Percentiles rank a stretch among this genome's conserved stretches.
Conservation (phyloP, 2,888 invertebrate genomes). For the Metacarcinus magister region DNA sequence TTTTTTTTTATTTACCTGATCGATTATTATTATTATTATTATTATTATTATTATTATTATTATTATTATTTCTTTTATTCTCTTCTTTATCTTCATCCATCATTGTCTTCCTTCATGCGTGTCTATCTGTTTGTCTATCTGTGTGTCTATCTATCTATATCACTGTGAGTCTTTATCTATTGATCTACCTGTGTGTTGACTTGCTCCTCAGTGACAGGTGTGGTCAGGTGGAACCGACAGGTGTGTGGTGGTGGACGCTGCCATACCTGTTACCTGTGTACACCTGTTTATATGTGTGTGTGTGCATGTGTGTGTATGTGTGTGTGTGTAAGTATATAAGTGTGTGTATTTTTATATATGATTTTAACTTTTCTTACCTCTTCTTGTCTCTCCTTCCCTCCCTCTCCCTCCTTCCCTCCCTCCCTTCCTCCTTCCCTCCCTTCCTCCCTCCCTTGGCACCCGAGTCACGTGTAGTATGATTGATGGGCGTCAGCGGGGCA, state of each 20-base stretch:
- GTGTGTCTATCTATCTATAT: background rate
- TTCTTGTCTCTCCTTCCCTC: background rate
- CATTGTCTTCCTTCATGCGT: background rate
- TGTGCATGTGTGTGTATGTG: background rate
- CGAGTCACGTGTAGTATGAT: conserved; percentile 34
- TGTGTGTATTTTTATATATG: background rate
- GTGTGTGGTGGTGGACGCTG: background rate
- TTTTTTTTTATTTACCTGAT: too few species aligned
- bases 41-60: background rate
- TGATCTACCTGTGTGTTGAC: background rate
- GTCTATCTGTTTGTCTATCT: background rate
- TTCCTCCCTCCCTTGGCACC: conserved; percentile 7
- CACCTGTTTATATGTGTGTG: background rate
- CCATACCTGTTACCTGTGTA: background rate
- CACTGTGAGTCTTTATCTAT: background rate
- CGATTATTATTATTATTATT: background rate
- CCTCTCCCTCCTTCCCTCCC: background rate
- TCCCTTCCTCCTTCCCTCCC: background rate
- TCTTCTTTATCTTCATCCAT: background rate
- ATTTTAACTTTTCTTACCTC: background rate
- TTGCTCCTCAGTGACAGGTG: background rate
- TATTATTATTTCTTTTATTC: background rate
- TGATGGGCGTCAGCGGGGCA: conserved; percentile 44
- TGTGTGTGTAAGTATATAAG: background rate
- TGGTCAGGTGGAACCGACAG: background rate